Conservation (phyloP, 1,140 invertebrate species). For the Scaptomyza graminum region DNA sequence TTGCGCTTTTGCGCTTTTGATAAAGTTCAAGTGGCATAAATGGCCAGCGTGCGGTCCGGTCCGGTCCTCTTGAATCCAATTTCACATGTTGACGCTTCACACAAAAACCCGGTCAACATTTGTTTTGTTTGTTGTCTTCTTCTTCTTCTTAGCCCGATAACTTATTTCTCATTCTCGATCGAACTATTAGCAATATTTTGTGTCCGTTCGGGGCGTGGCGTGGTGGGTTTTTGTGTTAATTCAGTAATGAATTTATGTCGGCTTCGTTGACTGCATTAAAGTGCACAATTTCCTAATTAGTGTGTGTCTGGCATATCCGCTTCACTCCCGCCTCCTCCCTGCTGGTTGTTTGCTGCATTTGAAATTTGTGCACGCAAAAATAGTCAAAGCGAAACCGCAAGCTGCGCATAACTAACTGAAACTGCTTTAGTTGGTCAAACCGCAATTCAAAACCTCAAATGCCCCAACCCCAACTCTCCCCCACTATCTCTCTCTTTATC, state of each 20-base stretch:
- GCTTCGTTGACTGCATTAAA: slow-evolving; percentile 58
- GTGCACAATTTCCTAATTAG: slow-evolving; percentile 75
- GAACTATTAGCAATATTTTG: slow-evolving; percentile 3
- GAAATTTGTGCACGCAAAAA: slow-evolving; percentile 63
- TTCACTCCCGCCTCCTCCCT: background rate
- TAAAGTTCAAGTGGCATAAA: slow-evolving; percentile 74
- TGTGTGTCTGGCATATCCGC: slow-evolving; percentile 58
- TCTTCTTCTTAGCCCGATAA: slow-evolving; percentile 8
- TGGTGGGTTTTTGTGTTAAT: slow-evolving; percentile 34
- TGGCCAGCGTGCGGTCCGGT: slow-evolving; percentile 64
- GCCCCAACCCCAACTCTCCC: background rate
- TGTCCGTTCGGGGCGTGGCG: slow-evolving; percentile 9
- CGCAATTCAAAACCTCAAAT: slow-evolving; percentile 38
- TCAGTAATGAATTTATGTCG: slow-evolving; percentile 64
- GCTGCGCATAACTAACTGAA: slow-evolving; percentile 78
- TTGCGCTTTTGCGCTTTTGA: slow-evolving; percentile 46
- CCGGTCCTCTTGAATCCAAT: slow-evolving; percentile 25
- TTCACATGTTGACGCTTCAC: slow-evolving; percentile 48
- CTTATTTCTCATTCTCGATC: background rate
- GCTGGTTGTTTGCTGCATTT: slow-evolving; percentile 21
- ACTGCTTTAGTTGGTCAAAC: slow-evolving; percentile 75
- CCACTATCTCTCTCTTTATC: background rate
- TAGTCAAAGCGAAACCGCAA: slow-evolving; percentile 79
- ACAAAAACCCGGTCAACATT: slow-evolving; percentile 9
- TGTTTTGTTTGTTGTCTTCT: slow-evolving; percentile 9